These are phyloP conservation scores for Phalanger gymnotis DNA, from an alignment of 2,797 vertebrate genomes.

Conservation along the genomic window DNA sequence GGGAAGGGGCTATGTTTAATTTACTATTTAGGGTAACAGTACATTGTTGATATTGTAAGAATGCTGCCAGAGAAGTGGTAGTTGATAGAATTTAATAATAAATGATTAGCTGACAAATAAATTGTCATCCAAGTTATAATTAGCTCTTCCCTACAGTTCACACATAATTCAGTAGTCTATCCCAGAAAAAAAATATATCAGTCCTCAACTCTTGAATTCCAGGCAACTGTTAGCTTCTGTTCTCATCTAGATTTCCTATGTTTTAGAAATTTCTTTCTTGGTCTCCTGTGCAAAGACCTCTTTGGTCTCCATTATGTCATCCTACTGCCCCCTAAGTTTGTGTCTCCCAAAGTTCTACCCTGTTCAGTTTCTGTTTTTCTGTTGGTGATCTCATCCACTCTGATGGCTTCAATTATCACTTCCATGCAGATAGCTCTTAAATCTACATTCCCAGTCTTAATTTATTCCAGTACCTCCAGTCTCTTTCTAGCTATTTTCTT, in stretches of 20 bases:
- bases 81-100: slow-evolving; percentile 35
- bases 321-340: neutral
- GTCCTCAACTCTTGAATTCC: neutral
- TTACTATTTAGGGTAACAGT: neutral
- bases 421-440: neutral
- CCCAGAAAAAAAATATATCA: slow-evolving; percentile 14
- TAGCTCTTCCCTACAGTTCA: neutral
- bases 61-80: neutral
- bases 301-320: neutral
- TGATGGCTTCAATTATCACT: neutral
- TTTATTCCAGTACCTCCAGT: neutral
- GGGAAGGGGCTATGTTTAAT: neutral
- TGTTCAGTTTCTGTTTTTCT: neutral
- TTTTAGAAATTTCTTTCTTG: neutral
- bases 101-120: slow-evolving; percentile 35
- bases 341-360: neutral
- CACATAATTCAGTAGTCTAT: slow-evolving; percentile 4
- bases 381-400: neutral
- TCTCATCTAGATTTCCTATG: neutral
- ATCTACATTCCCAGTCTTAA: neutral
- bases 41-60: neutral
- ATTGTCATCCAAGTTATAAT: neutral
- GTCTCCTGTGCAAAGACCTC: neutral
- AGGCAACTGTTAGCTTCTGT: neutral
- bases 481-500: neutral